Percentiles rank a stretch among this genome's conserved stretches.
Evolutionary conservation across 2,797 vertebrate species (phyloP).

Genomic region (Enteromius fasciolatus): DNA sequence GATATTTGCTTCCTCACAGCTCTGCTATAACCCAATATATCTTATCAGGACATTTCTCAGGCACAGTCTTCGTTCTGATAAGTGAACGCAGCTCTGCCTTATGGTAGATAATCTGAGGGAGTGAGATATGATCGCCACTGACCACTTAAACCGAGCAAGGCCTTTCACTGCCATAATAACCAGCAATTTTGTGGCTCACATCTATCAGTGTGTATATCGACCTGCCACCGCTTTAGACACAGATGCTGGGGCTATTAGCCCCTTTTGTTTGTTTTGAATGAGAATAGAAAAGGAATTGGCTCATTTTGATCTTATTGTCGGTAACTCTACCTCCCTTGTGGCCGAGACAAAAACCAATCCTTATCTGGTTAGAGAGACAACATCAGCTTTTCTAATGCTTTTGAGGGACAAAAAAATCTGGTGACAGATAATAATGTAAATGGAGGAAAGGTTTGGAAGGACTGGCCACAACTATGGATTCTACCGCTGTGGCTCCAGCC

Average conservation of each 20-base stretch:
- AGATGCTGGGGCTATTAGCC: conserved; percentile 85
- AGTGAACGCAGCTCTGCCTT: conserved; percentile 61
- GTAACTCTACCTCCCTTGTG: conserved; percentile 84
- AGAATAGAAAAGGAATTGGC: conserved; percentile 84
- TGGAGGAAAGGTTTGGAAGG: conserved; percentile 65
- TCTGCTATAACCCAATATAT: conserved; percentile 54
- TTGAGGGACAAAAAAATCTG: conserved; percentile 82
- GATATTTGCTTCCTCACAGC: conserved; percentile 39
- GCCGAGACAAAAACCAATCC: conserved; percentile 80
- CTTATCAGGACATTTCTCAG: conserved; percentile 59
- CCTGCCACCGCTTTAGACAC: conserved; percentile 78
- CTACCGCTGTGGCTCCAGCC: conserved; percentile 57
- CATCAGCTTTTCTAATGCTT: conserved; percentile 82
- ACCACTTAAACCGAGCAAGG: conserved; percentile 69
- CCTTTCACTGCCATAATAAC: conserved; percentile 76
- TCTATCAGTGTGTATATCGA: conserved; percentile 81
- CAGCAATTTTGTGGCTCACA: conserved; percentile 67
- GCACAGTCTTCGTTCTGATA: conserved; percentile 57
- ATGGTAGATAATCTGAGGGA: conserved; percentile 60
- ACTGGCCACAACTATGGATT: conserved; percentile 59
- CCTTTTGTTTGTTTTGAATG: conserved; percentile 87
- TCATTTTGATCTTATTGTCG: conserved; percentile 85
- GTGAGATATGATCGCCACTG: conserved; percentile 76
- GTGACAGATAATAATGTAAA: conserved; percentile 72
- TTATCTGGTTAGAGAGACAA: conserved; percentile 80